A percentile compares a stretch with the other conserved stretches of the same genome.
Conservation (phyloP, 2,888 invertebrate species). For the Catocala fraxini region DNA sequence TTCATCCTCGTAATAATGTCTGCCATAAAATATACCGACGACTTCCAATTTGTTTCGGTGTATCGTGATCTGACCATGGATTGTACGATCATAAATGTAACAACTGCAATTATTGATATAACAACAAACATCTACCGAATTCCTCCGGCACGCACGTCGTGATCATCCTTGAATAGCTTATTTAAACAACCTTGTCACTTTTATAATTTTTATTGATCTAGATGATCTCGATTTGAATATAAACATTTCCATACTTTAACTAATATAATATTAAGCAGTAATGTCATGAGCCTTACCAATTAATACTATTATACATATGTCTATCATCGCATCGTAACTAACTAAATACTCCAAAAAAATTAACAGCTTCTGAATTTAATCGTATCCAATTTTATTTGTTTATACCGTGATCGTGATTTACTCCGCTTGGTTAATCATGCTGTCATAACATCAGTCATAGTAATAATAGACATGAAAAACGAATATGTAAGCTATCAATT, state of each 20-base stretch:
- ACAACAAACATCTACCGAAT: slow-evolving; percentile 62
- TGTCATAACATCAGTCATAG: slow-evolving; percentile 31
- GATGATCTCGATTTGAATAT: slow-evolving; percentile 45
- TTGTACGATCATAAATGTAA: slow-evolving; percentile 42
- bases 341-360: no score
- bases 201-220: slow-evolving; percentile 58
- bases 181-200: slow-evolving; percentile 68
- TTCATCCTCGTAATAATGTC: slow-evolving; percentile 26
- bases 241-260: slow-evolving; percentile 40
- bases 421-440: slow-evolving; percentile 32
- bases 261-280: slow-evolving; percentile 16
- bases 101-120: slow-evolving; percentile 39
- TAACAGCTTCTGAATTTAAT: slow-evolving; percentile 1
- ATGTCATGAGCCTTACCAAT: no score
- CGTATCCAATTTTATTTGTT: slow-evolving; percentile 28
- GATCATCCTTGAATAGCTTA: slow-evolving; percentile 63
- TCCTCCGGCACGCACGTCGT: slow-evolving; percentile 69
- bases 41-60: slow-evolving; percentile 25
- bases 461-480: slow-evolving; percentile 36
- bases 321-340: no score
- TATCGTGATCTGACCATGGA: slow-evolving; percentile 40
- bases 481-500: slow-evolving; percentile 36
- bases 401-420: slow-evolving; percentile 34
- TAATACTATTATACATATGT: no score
- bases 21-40: slow-evolving; percentile 38